Percentiles rank a stretch among this genome's conserved stretches.
Conservation (phyloP, 23 tunicate species). For the Clavelina lepadiformis region DNA sequence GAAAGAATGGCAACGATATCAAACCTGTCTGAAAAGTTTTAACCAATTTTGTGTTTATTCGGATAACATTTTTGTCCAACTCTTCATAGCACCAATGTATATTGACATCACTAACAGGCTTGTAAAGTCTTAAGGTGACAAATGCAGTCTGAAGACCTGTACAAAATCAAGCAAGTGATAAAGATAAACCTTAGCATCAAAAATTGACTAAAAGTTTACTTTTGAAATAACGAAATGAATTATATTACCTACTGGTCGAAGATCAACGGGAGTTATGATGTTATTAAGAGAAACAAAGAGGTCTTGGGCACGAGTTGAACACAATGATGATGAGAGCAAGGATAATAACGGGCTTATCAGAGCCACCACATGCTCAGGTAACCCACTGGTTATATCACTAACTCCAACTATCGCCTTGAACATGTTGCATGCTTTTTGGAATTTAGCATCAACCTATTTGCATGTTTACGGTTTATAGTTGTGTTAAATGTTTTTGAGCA, state of each 20-base stretch:
- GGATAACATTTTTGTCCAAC: conserved; percentile 4
- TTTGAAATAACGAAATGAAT: too few species aligned
- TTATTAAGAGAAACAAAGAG: conserved; percentile 34
- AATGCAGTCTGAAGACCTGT: conserved; percentile 58
- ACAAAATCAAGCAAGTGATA: background rate
- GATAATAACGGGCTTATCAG: conserved; percentile 33
- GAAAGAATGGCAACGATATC: background rate
- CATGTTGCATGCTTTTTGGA: conserved; percentile 11
- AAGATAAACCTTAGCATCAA: too few species aligned
- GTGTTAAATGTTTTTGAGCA: background rate
- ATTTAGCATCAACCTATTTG: conserved; percentile 26
- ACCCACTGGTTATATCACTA: background rate
- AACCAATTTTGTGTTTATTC: conserved; percentile 4
- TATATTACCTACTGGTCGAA: conserved; percentile 5
- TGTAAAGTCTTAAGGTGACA: conserved; percentile 47
- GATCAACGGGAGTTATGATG: conserved; percentile 16
- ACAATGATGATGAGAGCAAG: conserved; percentile 35
- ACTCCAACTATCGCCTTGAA: background rate
- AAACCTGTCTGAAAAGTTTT: conserved; percentile 5
- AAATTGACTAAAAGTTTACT: too few species aligned
- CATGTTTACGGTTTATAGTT: background rate
- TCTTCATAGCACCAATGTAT: conserved; percentile 45
- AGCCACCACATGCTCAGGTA: conserved; percentile 19
- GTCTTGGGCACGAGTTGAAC: conserved; percentile 31
- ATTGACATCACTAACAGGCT: conserved; percentile 20